A percentile compares a stretch with the other conserved stretches of the same genome.
phyloP scores from a whole-genome alignment of 1,140 invertebrate species.

The Lordiphosa collinella region DNA sequence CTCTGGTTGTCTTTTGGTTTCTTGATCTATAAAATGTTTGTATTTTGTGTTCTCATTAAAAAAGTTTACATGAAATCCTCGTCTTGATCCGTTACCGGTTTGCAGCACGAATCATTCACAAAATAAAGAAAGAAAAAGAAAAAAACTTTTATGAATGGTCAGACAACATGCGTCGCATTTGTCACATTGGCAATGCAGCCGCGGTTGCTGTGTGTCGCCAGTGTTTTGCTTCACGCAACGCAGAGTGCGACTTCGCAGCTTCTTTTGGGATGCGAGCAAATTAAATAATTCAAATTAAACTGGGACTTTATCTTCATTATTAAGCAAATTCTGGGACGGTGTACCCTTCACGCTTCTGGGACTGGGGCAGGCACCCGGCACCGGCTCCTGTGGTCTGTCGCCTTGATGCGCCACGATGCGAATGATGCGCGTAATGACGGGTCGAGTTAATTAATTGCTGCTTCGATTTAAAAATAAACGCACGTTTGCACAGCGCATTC shows the following conservation, averaged over 20 bases:
- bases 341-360: conserved; percentile 55
- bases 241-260: conserved; percentile 5
- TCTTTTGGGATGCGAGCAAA: conserved; percentile 24
- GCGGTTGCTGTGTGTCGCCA: too few species aligned
- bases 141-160: too few species aligned
- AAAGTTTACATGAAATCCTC: too few species aligned
- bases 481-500: conserved; percentile 68
- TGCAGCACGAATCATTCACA: too few species aligned
- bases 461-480: conserved; percentile 74
- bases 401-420: conserved; percentile 67
- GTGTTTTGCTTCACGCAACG: too few species aligned
- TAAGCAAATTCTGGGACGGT: conserved; percentile 52
- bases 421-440: conserved; percentile 76
- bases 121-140: too few species aligned
- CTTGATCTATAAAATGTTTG: too few species aligned
- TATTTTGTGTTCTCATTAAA: too few species aligned
- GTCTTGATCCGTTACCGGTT: too few species aligned
- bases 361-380: background rate
- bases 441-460: conserved; percentile 76
- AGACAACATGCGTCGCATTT: too few species aligned
- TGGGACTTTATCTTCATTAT: conserved; percentile 50
- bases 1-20: too few species aligned
- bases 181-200: too few species aligned
- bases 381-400: conserved; percentile 70
- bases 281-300: conserved; percentile 62